These are phyloP conservation scores for Lasiurus borealis DNA, from an alignment of 2,113 vertebrate genomes.

Conservation along the genomic window DNA sequence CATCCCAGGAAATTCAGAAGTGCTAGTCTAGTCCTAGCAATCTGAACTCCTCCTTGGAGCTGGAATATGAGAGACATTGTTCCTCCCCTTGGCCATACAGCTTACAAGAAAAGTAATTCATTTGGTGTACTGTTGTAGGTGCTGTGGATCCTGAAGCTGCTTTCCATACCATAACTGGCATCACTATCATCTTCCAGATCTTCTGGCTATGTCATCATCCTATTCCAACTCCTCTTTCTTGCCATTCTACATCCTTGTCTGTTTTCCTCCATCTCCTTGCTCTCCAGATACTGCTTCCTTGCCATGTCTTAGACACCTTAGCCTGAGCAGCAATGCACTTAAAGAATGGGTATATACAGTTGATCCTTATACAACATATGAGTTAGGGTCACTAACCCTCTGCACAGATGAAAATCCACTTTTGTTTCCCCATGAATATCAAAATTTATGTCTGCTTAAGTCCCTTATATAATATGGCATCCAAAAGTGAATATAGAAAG, in stretches of 20 bases:
- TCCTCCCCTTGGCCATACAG: conserved; percentile 41
- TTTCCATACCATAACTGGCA: background rate
- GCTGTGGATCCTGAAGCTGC: background rate
- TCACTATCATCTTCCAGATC: background rate
- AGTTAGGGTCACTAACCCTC: background rate
- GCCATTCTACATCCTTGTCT: background rate
- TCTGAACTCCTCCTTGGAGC: conserved; percentile 62
- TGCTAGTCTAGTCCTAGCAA: background rate
- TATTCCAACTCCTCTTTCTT: background rate
- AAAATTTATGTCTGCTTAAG: background rate
- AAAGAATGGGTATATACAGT: background rate
- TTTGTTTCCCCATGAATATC: background rate
- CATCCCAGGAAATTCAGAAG: background rate
- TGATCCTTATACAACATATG: background rate
- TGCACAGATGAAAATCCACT: background rate
- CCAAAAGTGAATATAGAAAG: background rate
- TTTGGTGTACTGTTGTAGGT: background rate
- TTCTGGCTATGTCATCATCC: background rate
- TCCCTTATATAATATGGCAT: background rate
- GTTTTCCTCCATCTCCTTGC: background rate
- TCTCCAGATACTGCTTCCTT: background rate
- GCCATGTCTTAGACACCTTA: background rate
- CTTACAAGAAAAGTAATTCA: background rate
- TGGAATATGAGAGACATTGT: conserved; percentile 77
- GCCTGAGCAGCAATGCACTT: background rate